phyloP scores from a whole-genome alignment of 2,113 vertebrate species.

The Corvus hawaiiensis region DNA sequence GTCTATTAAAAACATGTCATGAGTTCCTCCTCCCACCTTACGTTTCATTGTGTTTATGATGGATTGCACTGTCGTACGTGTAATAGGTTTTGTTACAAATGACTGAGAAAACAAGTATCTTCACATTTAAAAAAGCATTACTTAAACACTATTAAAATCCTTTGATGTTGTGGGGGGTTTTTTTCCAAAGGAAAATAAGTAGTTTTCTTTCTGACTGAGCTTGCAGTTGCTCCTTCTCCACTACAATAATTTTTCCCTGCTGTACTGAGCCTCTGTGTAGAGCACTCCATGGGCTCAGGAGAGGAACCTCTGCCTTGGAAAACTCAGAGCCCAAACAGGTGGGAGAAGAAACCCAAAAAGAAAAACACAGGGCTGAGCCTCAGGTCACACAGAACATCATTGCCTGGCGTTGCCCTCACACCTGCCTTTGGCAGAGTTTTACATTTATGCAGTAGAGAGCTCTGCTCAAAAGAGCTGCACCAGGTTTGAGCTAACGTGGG shows the following conservation, averaged over 20 bases:
- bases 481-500: neutral
- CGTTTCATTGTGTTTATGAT: slow-evolving; percentile 19
- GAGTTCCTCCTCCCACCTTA: slow-evolving; percentile 41
- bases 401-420: accelerated
- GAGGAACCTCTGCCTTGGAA: neutral
- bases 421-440: neutral
- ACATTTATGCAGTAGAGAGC: neutral
- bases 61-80: neutral
- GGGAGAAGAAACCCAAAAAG: neutral
- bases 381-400: accelerated
- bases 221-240: neutral
- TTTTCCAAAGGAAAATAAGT: neutral
- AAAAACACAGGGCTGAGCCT: neutral
- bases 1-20: slow-evolving; percentile 23
- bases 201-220: neutral
- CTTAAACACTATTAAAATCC: slow-evolving; percentile 47
- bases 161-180: neutral
- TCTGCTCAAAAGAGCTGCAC: neutral
- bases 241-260: neutral
- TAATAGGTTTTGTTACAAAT: slow-evolving; percentile 58
- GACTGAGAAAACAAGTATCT: slow-evolving; percentile 60
- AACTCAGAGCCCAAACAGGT: neutral
- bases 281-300: accelerated
- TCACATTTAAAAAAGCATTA: slow-evolving; percentile 37
- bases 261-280: neutral